Evolutionary conservation across 2,888 invertebrate genomes (phyloP), one percentile per base, ranked within the genome.

Genomic region (Podotricha telesiphe): DNA sequence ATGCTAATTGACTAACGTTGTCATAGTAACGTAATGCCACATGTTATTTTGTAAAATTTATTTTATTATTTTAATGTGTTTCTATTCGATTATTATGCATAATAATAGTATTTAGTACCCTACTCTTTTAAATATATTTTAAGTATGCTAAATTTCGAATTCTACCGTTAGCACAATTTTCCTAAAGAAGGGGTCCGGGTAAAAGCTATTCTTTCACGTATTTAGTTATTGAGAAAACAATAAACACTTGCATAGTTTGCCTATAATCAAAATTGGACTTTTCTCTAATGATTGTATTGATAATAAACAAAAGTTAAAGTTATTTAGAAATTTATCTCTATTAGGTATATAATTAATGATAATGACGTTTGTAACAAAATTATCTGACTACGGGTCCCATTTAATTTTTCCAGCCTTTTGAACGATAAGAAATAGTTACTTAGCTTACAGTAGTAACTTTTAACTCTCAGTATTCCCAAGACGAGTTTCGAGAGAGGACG

Each of bases 391-490:
- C 55, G 55, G 55, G 6, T n/a, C 55, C 17, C 17, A 19, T 55
- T 55, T 34, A 37, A 6, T 17, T 34, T 34, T 37, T 0, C 53
- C 53, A 28, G 28, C 3, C 28, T 53, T 53, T 55, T 37, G 34
- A 17, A 37, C 34, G 34, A 55, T 55, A 55, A 37, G 34, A 17
- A 34, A 55, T 17, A 34, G 10, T 53, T n/a, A n/a, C n/a, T 53
- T 13, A 7, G 5, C 55, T 19, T 55, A 55, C 55, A 17, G 55
- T n/a, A n/a, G n/a, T 55, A 34, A 55, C n/a, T 53, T n/a, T 34
- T 28, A 34, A 37, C 34, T 55, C 34, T 55, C 17, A 55, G 55
- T 55, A 5, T 55, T 55, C 55, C 55, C 55, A 34, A 34, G 55
- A 34, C 17, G 17, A 13, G 17, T 55, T 17, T 2, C 10, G 17